Evolutionary conservation across 2,888 invertebrate species (phyloP).

Genomic region (Mycalesis mineus): DNA sequence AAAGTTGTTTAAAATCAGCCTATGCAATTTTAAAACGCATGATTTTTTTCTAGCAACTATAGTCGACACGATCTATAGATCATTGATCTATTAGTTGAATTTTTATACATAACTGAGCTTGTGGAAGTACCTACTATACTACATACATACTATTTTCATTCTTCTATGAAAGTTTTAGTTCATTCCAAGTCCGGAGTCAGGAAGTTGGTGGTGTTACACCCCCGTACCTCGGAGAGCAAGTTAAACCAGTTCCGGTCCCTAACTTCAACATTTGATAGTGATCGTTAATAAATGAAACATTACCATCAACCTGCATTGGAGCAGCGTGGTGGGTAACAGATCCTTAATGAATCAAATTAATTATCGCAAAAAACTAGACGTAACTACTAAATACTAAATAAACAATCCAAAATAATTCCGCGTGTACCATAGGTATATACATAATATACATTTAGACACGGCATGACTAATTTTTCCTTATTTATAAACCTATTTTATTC

Average conservation of each 20-base stretch:
- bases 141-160: no score
- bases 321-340: no score
- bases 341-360: no score
- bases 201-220: no score
- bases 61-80: neutral
- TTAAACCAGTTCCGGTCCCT: no score
- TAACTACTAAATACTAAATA: neutral
- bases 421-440: neutral
- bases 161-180: no score
- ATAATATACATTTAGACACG: neutral
- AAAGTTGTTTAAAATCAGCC: no score
- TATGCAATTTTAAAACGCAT: neutral
- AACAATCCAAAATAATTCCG: conserved; percentile 4
- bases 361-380: neutral
- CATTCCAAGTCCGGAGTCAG: no score
- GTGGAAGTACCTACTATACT: neutral
- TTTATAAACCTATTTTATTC: conserved; percentile 15
- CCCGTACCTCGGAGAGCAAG: no score
- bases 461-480: conserved; percentile 26
- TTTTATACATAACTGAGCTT: neutral
- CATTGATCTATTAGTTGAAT: neutral
- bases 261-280: no score
- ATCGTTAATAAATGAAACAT: no score
- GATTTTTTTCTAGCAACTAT: neutral
- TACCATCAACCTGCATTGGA: no score